phyloP scores from a whole-genome alignment of 1,140 invertebrate species.

The Leptonema lineaticorne region DNA sequence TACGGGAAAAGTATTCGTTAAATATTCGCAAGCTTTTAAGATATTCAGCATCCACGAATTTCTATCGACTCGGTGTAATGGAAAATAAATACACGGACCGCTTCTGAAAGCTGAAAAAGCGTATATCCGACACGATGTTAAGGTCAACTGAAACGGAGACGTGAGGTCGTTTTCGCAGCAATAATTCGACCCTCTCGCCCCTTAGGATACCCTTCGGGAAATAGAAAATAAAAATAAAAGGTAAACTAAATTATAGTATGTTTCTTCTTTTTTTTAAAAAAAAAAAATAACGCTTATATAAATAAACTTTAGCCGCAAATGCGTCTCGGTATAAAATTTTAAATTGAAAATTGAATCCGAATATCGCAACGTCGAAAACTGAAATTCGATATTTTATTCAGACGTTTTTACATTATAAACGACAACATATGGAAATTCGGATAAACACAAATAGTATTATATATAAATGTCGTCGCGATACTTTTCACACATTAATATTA shows the following conservation, averaged over 20 bases:
- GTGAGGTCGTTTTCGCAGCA: conserved; percentile 9
- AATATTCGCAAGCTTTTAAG: not conserved
- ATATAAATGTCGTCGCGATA: not conserved
- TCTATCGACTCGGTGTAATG: not conserved
- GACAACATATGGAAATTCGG: not conserved
- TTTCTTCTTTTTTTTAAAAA: not conserved
- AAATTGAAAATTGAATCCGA: too few relatives aligned
- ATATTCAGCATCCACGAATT: not conserved
- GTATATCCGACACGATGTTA: conserved; percentile 17
- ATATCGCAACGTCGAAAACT: too few relatives aligned
- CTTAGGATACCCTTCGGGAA: not conserved
- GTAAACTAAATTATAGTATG: not conserved
- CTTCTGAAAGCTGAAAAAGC: not conserved
- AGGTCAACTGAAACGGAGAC: conserved; percentile 1
- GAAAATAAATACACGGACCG: conserved; percentile 8
- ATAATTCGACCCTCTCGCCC: not conserved
- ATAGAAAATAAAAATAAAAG: not conserved
- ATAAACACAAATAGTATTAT: too few relatives aligned
- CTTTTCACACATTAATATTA: not conserved
- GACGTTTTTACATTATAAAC: not conserved
- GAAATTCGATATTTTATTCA: not conserved
- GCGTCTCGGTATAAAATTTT: not conserved
- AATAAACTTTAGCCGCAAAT: too few relatives aligned
- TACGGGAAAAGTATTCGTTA: not conserved
- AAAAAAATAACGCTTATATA: not conserved